Evolutionary conservation across 2,797 vertebrate species (phyloP), one percentile per base, ranked within the genome.

Genomic region (Sorex maritimensis): DNA sequence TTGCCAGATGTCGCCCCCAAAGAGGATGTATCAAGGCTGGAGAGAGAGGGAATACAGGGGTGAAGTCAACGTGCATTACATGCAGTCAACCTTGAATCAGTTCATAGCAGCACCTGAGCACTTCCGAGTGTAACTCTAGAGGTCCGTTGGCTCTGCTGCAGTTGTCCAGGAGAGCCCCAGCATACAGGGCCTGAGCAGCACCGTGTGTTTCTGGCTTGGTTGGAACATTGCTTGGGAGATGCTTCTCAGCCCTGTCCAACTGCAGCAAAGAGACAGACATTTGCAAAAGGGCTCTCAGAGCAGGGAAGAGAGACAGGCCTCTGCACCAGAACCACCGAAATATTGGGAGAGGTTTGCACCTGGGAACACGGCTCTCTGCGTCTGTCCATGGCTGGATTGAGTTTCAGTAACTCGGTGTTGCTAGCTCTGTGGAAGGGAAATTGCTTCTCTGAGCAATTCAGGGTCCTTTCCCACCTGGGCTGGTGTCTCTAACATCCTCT

Each of bases 381-480:
- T 52, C 44, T 78, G 44, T 88, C 46, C 30, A 65, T 30, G 44
- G 44, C 11, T 86, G 84, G 85, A 90, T 79, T 85, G 71, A 77
- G 12, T 90, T 58, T 21, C 1, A 77, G 23, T 34, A 82, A 65
- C 58, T 44, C 9, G 4, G 9, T 86, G 38, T 86, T 81, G 8
- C 5, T 69, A 74, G 14, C 44, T 28, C 38, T 14, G 1, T 52
- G 28, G 19, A 75, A 90, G 10, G 55, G 80, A 82, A 94, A 71
- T 0, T 8, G 19, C 2, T 78, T 86, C 49, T 89, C 73, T 2
- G 5, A 78, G 44, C n/a, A 86, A 81, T 5, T 2, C 9, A 77
- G 67, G 21, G 75, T 63, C 58, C 72, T 92, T 79, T 88, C 19
- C 17, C 26, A 14, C 6, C 55, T 80, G 74, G 55, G 28, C 71